phyloP scores from a whole-genome alignment of 2,113 vertebrate species.

The Spizaetus ornatus region DNA sequence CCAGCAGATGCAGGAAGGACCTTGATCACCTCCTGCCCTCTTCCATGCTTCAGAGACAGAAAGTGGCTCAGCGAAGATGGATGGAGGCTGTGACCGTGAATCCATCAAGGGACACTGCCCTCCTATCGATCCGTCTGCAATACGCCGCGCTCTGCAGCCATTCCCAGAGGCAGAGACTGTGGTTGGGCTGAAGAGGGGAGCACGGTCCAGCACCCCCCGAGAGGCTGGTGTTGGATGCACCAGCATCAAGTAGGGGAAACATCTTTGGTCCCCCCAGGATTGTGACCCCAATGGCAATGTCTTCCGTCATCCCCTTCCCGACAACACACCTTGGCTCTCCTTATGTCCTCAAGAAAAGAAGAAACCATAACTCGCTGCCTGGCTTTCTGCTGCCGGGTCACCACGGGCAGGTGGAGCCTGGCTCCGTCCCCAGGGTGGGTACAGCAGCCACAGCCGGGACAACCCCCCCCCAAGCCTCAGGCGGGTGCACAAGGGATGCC shows the following conservation, averaged over 20 bases:
- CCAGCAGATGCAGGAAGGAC: background rate
- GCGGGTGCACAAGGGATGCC: background rate
- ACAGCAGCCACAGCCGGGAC: background rate
- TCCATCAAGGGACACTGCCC: background rate
- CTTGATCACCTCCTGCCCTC: background rate
- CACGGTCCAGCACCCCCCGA: accelerated
- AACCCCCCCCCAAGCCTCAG: background rate
- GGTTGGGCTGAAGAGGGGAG: accelerated
- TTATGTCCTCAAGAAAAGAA: background rate
- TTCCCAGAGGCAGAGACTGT: background rate
- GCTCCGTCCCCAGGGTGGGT: accelerated
- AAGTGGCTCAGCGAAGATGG: background rate
- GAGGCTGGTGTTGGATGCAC: background rate
- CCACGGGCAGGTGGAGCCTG: accelerated
- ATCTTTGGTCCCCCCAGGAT: background rate
- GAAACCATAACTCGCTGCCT: background rate
- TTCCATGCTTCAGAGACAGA: background rate
- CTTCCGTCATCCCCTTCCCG: background rate
- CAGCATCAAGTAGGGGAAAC: background rate
- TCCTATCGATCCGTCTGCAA: background rate
- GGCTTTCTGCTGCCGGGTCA: background rate
- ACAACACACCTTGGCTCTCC: background rate
- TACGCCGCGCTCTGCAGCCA: accelerated
- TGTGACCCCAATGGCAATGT: background rate
- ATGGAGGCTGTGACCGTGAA: background rate